Conservation (phyloP, 2,888 invertebrate species). For the Macaria liturata region DNA sequence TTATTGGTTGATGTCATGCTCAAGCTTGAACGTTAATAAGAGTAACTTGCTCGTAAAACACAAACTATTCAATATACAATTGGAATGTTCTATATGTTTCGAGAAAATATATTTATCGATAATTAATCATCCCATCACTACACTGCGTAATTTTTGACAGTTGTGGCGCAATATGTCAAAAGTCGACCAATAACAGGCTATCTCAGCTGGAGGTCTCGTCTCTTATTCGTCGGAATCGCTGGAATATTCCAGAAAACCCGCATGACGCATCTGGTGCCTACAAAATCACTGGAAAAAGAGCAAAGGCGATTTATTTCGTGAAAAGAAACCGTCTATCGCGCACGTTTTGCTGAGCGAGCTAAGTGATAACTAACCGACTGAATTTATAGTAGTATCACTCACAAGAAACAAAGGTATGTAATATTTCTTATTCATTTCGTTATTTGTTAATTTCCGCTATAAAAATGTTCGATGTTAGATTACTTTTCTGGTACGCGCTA, state of each 20-base stretch:
- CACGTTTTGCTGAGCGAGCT: slow-evolving; percentile 73
- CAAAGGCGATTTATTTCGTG: slow-evolving; percentile 69
- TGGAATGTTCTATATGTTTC: slow-evolving; percentile 10
- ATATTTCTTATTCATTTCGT: slow-evolving; percentile 14
- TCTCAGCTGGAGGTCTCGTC: slow-evolving; percentile 36
- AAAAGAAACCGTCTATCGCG: slow-evolving; percentile 78
- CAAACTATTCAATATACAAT: too few relatives aligned
- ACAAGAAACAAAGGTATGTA: slow-evolving; percentile 64
- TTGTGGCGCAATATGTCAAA: slow-evolving; percentile 36
- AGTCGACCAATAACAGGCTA: slow-evolving; percentile 56
- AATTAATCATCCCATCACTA: slow-evolving; percentile 39
- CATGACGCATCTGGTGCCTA: slow-evolving; percentile 61
- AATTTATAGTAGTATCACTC: slow-evolving; percentile 51
- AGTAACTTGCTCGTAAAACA: slow-evolving; percentile 22
- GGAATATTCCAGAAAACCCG: slow-evolving; percentile 76
- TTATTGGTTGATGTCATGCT: too few relatives aligned
- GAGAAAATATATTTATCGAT: slow-evolving; percentile 21
- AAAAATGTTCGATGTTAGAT: neutral
- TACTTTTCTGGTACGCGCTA: neutral
- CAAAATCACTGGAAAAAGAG: slow-evolving; percentile 47
- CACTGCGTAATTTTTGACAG: slow-evolving; percentile 4
- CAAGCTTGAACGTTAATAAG: too few relatives aligned
- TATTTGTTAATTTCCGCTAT: slow-evolving; percentile 2
- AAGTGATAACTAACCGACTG: slow-evolving; percentile 60
- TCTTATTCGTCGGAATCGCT: slow-evolving; percentile 54